Evolutionary conservation across 2,888 invertebrate species (phyloP).

Genomic region (Cheiracanthium punctorium): DNA sequence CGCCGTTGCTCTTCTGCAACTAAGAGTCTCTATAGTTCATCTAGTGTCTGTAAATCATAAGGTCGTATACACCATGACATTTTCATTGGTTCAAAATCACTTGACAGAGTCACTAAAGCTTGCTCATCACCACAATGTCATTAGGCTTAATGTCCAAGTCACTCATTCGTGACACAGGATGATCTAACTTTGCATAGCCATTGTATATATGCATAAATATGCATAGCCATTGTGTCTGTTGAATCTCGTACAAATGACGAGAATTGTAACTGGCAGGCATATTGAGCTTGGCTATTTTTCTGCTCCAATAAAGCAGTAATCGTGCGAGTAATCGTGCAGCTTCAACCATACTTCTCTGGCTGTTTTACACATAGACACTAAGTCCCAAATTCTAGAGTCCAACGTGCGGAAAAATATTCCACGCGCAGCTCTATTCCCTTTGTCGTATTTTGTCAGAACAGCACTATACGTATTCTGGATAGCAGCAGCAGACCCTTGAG

Average conservation of each 20-base stretch:
- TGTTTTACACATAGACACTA: neutral
- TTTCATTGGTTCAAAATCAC: constrained; percentile 14
- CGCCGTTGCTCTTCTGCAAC: constrained; percentile 22
- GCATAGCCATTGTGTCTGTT: neutral
- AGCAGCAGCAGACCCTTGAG: neutral
- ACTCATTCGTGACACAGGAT: neutral
- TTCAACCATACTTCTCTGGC: neutral
- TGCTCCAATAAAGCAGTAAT: neutral
- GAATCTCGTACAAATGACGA: neutral
- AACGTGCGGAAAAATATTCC: constrained; percentile 2
- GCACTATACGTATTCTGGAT: neutral
- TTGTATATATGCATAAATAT: too few relatives aligned
- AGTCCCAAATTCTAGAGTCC: constrained; percentile 6
- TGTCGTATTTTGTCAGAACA: neutral
- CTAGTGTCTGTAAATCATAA: neutral
- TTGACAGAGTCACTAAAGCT: neutral
- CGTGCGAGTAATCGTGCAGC: neutral
- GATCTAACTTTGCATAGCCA: neutral
- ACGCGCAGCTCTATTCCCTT: constrained; percentile 3
- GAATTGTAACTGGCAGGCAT: neutral
- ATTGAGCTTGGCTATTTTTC: neutral
- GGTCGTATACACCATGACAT: neutral
- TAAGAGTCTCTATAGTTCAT: neutral
- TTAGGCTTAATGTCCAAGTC: neutral
- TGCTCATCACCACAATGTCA: neutral